Evolutionary conservation across 2,797 vertebrate species (phyloP), one percentile per base, ranked within the genome.

Genomic region (Rhyacichthys aspro): DNA sequence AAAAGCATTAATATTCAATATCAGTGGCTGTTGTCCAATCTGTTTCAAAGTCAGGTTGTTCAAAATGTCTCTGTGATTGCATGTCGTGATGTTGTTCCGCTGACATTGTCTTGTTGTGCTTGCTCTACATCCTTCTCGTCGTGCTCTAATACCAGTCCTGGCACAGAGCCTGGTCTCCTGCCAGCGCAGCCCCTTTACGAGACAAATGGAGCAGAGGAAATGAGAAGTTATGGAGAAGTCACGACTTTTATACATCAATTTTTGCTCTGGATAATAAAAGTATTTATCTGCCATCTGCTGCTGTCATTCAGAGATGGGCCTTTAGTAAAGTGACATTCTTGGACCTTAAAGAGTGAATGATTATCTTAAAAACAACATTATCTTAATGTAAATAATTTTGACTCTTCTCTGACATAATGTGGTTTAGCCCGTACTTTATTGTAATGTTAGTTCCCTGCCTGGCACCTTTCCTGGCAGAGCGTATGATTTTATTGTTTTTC

Each of bases 171-270:
- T 72, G 63, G 63, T 74, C 64, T 64, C 50, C 62, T 81, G 75
- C 81, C 69, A 76, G 72, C 59, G 54, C 67, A 72, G 74, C 70
- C 72, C 28, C 32, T 63, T 47, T 18, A 41, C 8, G 46, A 80
- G 70, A 84, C 76, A 73, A 79, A 79, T 67, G 44, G 42, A 76
- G 42, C 12, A 41, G 38, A 43, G 45, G 59, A 66, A 81, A 84
- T 79, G 69, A 85, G 68, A 74, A 75, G 15, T 59, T 70, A 80
- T 78, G 49, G 34, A 78, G 50, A 38, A 52, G 45, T 49, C 11
- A 34, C 37, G 33, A 56, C 43, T 63, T 77, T 45, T 62, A 59
- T 59, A 37, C n/a, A 43, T 54, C 64, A 49, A 58, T 72, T 72
- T 60, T 58, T 32, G 70, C 70, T 57, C 37, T 49, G 46, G 49